A percentile compares a stretch with the other conserved stretches of the same genome.
phyloP scores from a whole-genome alignment of 2,797 vertebrate genomes.

The Pipistrellus kuhlii region DNA sequence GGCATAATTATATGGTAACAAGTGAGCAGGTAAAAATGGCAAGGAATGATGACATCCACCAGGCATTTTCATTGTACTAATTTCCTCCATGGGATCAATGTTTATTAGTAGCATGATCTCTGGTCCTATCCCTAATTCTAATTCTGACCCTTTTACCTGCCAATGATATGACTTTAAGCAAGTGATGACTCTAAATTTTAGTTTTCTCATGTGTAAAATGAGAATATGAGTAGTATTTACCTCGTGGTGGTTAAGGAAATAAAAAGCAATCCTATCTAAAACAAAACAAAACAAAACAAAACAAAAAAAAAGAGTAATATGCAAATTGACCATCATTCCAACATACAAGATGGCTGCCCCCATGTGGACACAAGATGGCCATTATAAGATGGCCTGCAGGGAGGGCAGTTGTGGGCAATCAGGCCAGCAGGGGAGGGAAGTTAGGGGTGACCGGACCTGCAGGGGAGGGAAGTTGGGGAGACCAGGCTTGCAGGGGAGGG shows the following conservation, averaged over 20 bases:
- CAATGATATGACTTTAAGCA: background rate
- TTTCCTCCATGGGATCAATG: background rate
- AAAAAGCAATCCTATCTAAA: background rate
- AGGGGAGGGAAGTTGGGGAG: too few relatives aligned
- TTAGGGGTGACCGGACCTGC: too few relatives aligned
- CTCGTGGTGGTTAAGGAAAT: background rate
- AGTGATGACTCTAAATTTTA: background rate
- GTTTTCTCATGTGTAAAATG: slow-evolving; percentile 9
- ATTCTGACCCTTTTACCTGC: background rate
- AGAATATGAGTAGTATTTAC: background rate
- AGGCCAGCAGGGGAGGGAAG: too few relatives aligned
- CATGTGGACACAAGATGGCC: too few relatives aligned
- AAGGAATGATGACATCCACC: background rate
- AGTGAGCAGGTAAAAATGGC: slow-evolving; percentile 24
- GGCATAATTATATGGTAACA: slow-evolving; percentile 69
- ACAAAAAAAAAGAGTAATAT: too few relatives aligned
- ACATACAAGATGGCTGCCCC: too few relatives aligned
- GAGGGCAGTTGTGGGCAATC: too few relatives aligned
- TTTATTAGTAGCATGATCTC: background rate
- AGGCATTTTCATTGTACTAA: background rate
- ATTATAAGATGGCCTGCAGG: too few relatives aligned
- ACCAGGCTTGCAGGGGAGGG: too few relatives aligned
- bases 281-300: too few relatives aligned
- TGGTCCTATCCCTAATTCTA: background rate
- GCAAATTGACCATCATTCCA: too few relatives aligned